These are phyloP conservation scores for Tamias sibiricus DNA, from an alignment of 2,113 vertebrate genomes.

Conservation along the genomic window DNA sequence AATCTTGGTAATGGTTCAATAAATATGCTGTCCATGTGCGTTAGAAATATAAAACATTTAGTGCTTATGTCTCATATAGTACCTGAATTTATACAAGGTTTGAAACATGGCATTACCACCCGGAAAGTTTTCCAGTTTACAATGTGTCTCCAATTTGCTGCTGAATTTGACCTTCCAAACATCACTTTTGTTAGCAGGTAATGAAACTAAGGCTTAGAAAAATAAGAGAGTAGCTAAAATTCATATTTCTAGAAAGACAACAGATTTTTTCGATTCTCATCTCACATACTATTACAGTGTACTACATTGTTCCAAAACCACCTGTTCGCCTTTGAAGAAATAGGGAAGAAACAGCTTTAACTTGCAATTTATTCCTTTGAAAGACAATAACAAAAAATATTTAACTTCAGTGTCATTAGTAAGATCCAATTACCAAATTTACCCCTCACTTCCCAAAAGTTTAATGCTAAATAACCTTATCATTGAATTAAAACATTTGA, in stretches of 20 bases:
- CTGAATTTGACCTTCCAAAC: background rate
- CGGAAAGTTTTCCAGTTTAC: background rate
- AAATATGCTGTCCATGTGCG: background rate
- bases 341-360: background rate
- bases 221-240: background rate
- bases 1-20: background rate
- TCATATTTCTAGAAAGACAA: background rate
- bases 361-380: background rate
- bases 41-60: constrained; percentile 12
- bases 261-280: background rate
- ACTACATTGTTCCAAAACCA: background rate
- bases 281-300: background rate
- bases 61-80: background rate
- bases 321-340: background rate
- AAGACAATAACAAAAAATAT: background rate
- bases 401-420: background rate
- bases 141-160: background rate
- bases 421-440: background rate
- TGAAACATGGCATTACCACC: background rate
- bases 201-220: background rate
- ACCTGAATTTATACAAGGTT: background rate
- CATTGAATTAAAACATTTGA: background rate
- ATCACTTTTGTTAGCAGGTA: background rate
- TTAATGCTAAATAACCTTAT: background rate
- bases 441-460: background rate